Evolutionary conservation across 2,888 invertebrate species (phyloP), one percentile per base, ranked within the genome.

Genomic region (Iphiclides podalirius): DNA sequence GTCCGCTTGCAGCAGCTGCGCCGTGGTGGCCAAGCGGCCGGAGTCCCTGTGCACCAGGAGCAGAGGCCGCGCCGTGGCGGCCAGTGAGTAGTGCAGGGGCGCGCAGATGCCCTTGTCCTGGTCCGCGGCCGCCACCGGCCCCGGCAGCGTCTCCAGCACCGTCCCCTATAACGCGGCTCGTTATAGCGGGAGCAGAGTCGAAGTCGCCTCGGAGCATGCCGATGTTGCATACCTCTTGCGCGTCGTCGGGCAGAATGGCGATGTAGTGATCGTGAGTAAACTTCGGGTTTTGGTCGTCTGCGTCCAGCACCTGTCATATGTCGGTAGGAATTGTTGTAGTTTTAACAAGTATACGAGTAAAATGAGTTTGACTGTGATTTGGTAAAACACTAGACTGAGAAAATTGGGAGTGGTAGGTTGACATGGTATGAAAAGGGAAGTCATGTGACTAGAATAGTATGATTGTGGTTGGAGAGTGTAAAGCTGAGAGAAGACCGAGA

Each of bases 281-380:
- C 63, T 91, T 91, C 0, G 97, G 97, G 86, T 97, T 97, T 82
- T 97, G 96, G 77, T 97, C 97, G 67, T 97, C 97, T 0, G 96
- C 96, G 74, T 97, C 97, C 14, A 95, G 91, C 35, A 97, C 94
- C 45, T 45, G 38, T 7, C 6, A 26, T 26, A 7, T 9, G 26
- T n/a, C n/a, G n/a, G n/a, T n/a, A n/a, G n/a, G n/a, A n/a, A n/a
- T n/a, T n/a, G n/a, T n/a, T n/a, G n/a, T n/a, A n/a, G n/a, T n/a
- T n/a, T n/a, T n/a, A n/a, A n/a, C n/a, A n/a, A n/a, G n/a, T n/a
- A n/a, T n/a, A 1, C 11, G 2, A 2, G 12, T 3, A 15, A 17
- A 8, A 37, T 4, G 11, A 7, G 36, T 4, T 4, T 1, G 4
- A 17, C 15, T n/a, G 36, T 35, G 15, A n/a, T 37, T 1, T 4